phyloP scores from a whole-genome alignment of 1,140 invertebrate genomes.

The Aculops lycopersici region DNA sequence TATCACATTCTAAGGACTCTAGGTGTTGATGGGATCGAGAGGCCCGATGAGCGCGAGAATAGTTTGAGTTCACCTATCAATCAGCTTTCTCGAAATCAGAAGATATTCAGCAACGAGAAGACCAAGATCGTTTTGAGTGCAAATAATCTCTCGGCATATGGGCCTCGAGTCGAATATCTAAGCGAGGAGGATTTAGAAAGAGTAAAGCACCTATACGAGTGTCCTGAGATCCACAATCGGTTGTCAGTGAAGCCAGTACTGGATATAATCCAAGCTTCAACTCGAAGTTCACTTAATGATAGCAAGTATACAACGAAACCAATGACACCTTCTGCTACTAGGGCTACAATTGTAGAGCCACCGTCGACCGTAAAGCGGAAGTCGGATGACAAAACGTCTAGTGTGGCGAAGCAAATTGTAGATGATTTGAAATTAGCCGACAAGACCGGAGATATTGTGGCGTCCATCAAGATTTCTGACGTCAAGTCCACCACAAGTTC shows the following conservation, averaged over 20 bases:
- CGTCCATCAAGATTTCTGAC: background rate
- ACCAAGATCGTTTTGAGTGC: background rate
- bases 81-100: no score
- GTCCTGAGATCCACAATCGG: background rate
- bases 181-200: background rate
- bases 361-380: background rate
- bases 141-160: background rate
- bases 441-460: background rate
- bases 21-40: background rate
- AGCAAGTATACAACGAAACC: no score
- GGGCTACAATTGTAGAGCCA: background rate
- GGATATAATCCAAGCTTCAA: background rate
- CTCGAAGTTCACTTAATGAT: background rate
- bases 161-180: conserved; percentile 18
- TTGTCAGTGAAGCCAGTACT: background rate
- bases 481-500: background rate
- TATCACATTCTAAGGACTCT: background rate
- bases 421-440: background rate
- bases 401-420: background rate
- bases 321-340: background rate
- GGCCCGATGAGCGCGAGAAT: no score
- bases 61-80: no score
- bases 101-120: no score
- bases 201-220: background rate
- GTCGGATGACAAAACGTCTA: background rate